Percentiles rank a stretch among this genome's conserved stretches.
These are phyloP conservation scores for Arctopsyche grandis DNA, from an alignment of 1,140 invertebrate genomes.

Conservation along the genomic window DNA sequence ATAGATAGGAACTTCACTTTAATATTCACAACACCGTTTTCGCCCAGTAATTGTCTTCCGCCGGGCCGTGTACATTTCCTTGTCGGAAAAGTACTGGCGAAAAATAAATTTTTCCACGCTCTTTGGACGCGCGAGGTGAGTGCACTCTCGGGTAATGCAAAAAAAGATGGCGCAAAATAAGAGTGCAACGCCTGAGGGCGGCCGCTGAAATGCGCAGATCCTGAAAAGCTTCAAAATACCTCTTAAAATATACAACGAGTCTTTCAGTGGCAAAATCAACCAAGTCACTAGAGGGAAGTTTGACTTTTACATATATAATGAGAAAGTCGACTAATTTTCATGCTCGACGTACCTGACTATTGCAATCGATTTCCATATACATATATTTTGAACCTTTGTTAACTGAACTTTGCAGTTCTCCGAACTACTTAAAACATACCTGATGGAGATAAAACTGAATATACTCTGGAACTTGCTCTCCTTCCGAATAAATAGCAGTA, in stretches of 20 bases:
- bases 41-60: not conserved
- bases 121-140: not conserved
- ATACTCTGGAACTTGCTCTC: no score
- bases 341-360: no score
- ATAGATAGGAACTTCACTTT: slow-evolving; percentile 8
- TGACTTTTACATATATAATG: no score
- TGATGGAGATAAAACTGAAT: no score
- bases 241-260: not conserved
- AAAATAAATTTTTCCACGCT: not conserved
- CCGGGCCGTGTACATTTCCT: not conserved
- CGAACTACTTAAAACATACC: no score
- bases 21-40: not conserved
- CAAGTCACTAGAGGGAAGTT: no score
- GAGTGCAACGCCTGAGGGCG: slow-evolving; percentile 15
- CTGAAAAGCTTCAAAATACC: not conserved
- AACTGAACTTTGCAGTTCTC: no score
- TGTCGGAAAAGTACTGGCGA: not conserved
- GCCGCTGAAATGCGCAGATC: not conserved
- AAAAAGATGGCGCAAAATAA: not conserved
- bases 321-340: no score
- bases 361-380: no score
- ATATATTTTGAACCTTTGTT: no score
- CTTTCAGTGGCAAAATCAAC: no score
- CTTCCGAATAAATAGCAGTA: no score
- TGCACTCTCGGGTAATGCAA: slow-evolving; percentile 6